Conservation (phyloP, 1,140 invertebrate genomes). For the Leptestheria dahalacensis region DNA sequence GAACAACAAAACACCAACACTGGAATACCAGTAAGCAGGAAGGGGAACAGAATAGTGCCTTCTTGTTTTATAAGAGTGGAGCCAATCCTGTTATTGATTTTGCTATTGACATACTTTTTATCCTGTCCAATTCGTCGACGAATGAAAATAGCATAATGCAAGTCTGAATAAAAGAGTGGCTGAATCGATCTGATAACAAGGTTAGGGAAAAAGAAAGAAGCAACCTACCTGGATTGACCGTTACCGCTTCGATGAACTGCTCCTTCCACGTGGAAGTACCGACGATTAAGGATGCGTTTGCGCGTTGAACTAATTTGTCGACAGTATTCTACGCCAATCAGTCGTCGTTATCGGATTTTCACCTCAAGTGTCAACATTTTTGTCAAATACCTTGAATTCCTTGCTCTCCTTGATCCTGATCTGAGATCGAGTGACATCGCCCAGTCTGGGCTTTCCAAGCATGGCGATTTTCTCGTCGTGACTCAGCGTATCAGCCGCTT, state of each 20-base stretch:
- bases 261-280: constrained; percentile 97
- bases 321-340: constrained; percentile 70
- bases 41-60: no score
- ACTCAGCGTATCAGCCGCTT: constrained; percentile 24
- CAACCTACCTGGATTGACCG: constrained; percentile 59
- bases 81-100: no score
- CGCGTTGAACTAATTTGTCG: constrained; percentile 90
- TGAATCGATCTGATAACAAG: no score
- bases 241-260: constrained; percentile 91
- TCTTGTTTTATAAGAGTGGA: no score
- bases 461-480: constrained; percentile 76
- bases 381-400: constrained; percentile 74
- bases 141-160: no score
- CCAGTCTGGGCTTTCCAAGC: constrained; percentile 74
- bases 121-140: no score
- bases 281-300: constrained; percentile 81
- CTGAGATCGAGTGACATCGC: constrained; percentile 64
- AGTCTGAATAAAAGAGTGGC: no score
- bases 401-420: constrained; percentile 91
- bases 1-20: no score
- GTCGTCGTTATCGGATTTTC: neutral
- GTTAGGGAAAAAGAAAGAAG: no score
- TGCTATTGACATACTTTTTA: no score
- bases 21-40: no score
- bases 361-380: no score